Percentiles rank a stretch among this genome's conserved stretches.
Conservation (phyloP, 2,888 invertebrate genomes). For the Clepsis dumicolana region DNA sequence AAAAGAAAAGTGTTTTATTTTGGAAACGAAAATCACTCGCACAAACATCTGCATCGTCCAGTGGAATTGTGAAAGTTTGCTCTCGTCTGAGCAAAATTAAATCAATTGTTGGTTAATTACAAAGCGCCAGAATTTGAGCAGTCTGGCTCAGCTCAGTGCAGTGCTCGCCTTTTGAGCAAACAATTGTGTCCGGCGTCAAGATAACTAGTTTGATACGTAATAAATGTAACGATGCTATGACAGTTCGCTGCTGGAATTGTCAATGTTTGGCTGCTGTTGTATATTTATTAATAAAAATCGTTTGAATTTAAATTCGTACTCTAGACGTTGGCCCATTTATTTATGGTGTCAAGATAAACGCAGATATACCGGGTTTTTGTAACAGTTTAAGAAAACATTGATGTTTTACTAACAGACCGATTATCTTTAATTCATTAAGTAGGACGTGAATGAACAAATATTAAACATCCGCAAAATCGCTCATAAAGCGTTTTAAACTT, state of each 20-base stretch:
- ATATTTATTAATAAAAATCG: too few relatives aligned
- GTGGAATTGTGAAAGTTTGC: conserved; percentile 11
- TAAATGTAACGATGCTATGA: conserved; percentile 17
- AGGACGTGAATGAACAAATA: conserved; percentile 42
- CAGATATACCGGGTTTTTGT: too few relatives aligned
- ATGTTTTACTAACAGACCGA: not conserved
- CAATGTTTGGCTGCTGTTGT: not conserved
- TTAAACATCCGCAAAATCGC: conserved; percentile 55
- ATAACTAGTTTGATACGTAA: conserved; percentile 27
- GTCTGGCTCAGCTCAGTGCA: conserved; percentile 27
- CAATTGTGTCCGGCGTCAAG: conserved; percentile 15
- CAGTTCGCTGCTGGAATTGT: not conserved
- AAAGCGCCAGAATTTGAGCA: conserved; percentile 27
- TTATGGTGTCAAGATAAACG: not conserved
- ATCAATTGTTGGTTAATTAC: conserved; percentile 43
- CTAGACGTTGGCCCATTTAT: not conserved
- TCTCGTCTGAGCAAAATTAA: conserved; percentile 39
- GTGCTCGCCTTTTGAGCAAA: conserved; percentile 32
- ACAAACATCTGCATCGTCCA: not conserved
- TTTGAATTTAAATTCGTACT: too few relatives aligned
- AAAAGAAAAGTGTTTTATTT: not conserved
- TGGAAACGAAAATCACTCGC: not conserved
- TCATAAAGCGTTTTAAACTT: conserved; percentile 65
- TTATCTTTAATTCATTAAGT: not conserved
- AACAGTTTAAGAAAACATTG: not conserved